Conservation (phyloP, 2,797 vertebrate genomes). For the Labeo calbasu region DNA sequence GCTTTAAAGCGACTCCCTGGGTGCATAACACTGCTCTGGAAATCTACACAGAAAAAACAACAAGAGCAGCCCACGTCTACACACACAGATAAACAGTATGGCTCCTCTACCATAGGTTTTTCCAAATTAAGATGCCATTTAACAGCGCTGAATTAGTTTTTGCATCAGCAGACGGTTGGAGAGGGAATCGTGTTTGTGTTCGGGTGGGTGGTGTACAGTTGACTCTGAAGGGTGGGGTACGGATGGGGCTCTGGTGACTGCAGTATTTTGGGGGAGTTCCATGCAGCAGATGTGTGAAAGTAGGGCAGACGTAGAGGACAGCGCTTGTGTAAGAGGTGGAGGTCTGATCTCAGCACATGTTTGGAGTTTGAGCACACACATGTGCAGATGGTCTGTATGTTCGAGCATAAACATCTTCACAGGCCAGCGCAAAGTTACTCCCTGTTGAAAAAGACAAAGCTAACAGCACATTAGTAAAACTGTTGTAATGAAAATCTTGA, state of each 20-base stretch:
- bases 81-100: conserved; percentile 37
- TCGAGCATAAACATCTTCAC: conserved; percentile 7
- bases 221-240: conserved; percentile 48
- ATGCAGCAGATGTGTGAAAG: conserved; percentile 69
- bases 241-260: conserved; percentile 52
- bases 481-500: neutral
- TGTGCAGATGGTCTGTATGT: conserved; percentile 27
- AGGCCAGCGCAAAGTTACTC: conserved; percentile 8
- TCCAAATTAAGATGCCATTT: conserved; percentile 11
- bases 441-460: neutral
- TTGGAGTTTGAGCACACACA: conserved; percentile 47
- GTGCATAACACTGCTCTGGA: conserved; percentile 38
- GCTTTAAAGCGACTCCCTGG: conserved; percentile 37
- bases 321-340: conserved; percentile 64
- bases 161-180: conserved; percentile 16
- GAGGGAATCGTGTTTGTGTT: conserved; percentile 39
- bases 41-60: conserved; percentile 40
- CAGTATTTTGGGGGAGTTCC: conserved; percentile 65
- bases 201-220: conserved; percentile 39
- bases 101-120: neutral
- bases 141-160: conserved; percentile 1
- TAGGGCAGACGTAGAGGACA: conserved; percentile 59
- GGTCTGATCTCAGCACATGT: conserved; percentile 60
- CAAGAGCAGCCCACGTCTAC: conserved; percentile 34
- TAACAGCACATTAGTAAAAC: neutral